These are phyloP conservation scores for Origma solitaria DNA, from an alignment of 2,113 vertebrate genomes.

Conservation along the genomic window DNA sequence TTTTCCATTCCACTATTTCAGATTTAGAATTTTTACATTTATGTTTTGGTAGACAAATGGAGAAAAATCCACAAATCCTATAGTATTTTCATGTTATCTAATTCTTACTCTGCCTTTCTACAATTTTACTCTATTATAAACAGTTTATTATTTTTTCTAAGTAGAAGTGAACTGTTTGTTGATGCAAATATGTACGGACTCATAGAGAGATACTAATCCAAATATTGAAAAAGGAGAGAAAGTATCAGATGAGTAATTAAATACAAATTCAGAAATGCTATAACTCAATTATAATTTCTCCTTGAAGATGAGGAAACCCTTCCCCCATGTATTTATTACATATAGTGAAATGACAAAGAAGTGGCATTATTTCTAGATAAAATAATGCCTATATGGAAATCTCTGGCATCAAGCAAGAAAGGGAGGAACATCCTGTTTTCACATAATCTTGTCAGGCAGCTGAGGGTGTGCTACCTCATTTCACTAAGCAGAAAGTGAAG, in stretches of 20 bases:
- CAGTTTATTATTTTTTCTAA: slow-evolving; percentile 30
- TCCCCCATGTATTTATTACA: neutral
- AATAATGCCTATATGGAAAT: neutral
- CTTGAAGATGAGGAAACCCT: neutral
- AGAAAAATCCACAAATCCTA: slow-evolving; percentile 30
- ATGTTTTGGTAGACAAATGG: neutral
- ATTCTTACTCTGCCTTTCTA: neutral
- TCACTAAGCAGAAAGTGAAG: neutral
- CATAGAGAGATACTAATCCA: neutral
- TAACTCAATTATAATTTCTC: neutral
- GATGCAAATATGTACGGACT: neutral
- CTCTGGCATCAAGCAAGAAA: neutral
- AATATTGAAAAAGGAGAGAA: slow-evolving; percentile 24
- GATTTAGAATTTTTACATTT: neutral
- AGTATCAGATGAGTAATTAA: neutral
- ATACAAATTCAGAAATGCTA: neutral
- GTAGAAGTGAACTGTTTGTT: slow-evolving; percentile 18
- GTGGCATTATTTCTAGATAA: neutral
- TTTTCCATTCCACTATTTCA: neutral
- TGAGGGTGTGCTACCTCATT: neutral
- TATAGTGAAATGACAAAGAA: neutral
- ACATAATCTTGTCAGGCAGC: neutral
- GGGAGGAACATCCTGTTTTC: neutral
- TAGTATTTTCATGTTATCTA: neutral
- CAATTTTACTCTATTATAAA: neutral